Percentiles rank a stretch among this genome's conserved stretches.
Conservation (phyloP, 2,797 vertebrate species). For the Pampus argenteus region DNA sequence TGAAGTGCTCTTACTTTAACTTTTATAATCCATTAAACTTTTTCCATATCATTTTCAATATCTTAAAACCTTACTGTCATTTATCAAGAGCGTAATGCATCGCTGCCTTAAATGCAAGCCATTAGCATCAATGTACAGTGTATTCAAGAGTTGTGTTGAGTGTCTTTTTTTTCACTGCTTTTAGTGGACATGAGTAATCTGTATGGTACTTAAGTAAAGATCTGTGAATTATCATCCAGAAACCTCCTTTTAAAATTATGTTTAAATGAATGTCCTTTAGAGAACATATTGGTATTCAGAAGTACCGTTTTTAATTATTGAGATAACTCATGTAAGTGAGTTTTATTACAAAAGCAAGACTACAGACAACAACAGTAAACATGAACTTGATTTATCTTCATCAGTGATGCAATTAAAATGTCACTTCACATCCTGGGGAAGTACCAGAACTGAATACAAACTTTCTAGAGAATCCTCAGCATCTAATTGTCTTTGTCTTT, state of each 20-base stretch:
- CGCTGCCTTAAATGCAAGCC: constrained; percentile 26
- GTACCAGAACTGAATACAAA: constrained; percentile 55
- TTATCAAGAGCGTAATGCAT: constrained; percentile 30
- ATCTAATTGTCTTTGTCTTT: constrained; percentile 52
- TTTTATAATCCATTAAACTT: constrained; percentile 53
- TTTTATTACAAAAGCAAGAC: constrained; percentile 61
- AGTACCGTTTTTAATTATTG: constrained; percentile 46
- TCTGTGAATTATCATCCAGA: constrained; percentile 46
- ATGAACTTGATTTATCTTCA: constrained; percentile 67
- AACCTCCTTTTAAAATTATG: constrained; percentile 30
- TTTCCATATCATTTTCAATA: constrained; percentile 15
- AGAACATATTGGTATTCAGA: constrained; percentile 38
- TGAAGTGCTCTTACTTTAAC: neutral
- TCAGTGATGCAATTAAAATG: constrained; percentile 70
- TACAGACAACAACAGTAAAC: constrained; percentile 64
- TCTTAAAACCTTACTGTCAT: constrained; percentile 2
- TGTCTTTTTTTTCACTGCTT: constrained; percentile 36
- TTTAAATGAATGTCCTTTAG: constrained; percentile 16
- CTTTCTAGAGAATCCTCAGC: constrained; percentile 35
- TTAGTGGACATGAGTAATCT: too few relatives aligned
- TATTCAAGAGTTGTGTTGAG: constrained; percentile 28
- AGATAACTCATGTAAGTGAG: constrained; percentile 49
- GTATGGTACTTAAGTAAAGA: too few relatives aligned
- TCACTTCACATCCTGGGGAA: constrained; percentile 57
- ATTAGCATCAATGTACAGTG: constrained; percentile 46